These are phyloP conservation scores for Pogonocherus hispidulus DNA, from an alignment of 2,888 invertebrate genomes.

Conservation along the genomic window DNA sequence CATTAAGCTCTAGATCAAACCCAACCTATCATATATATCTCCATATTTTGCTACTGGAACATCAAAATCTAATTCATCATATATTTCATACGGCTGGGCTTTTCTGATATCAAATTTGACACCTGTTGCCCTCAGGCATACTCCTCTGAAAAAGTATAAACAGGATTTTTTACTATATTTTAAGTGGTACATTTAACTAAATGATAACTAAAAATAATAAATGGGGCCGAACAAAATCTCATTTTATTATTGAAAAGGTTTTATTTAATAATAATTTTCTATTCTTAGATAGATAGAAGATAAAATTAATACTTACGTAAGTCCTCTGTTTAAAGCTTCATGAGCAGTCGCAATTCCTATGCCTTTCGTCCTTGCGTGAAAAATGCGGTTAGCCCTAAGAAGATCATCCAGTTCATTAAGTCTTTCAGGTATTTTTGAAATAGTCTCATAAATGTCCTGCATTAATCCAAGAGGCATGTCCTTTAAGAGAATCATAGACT, in stretches of 20 bases:
- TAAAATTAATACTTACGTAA: conserved; percentile 53
- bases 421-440: conserved; percentile 78
- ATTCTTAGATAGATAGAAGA: too few relatives aligned
- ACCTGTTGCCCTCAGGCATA: conserved; percentile 85
- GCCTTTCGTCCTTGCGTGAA: conserved; percentile 78
- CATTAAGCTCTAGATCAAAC: too few relatives aligned
- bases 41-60: conserved; percentile 85
- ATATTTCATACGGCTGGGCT: conserved; percentile 86
- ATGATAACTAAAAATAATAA: too few relatives aligned
- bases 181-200: too few relatives aligned
- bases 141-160: conserved; percentile 72
- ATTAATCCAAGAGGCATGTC: conserved; percentile 83
- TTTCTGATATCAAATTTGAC: conserved; percentile 92
- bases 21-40: conserved; percentile 80
- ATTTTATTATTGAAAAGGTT: too few relatives aligned
- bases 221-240: too few relatives aligned
- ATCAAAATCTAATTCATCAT: conserved; percentile 87
- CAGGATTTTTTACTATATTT: too few relatives aligned
- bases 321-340: conserved; percentile 77
- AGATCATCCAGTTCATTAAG: conserved; percentile 89
- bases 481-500: conserved; percentile 52
- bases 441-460: conserved; percentile 84
- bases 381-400: conserved; percentile 82
- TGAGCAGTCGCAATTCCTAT: conserved; percentile 81
- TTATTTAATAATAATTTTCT: too few relatives aligned